Percentiles rank a stretch among this genome's conserved stretches.
These are phyloP conservation scores for Tetragonula clypearis DNA, from an alignment of 1,140 invertebrate species.

Conservation along the genomic window DNA sequence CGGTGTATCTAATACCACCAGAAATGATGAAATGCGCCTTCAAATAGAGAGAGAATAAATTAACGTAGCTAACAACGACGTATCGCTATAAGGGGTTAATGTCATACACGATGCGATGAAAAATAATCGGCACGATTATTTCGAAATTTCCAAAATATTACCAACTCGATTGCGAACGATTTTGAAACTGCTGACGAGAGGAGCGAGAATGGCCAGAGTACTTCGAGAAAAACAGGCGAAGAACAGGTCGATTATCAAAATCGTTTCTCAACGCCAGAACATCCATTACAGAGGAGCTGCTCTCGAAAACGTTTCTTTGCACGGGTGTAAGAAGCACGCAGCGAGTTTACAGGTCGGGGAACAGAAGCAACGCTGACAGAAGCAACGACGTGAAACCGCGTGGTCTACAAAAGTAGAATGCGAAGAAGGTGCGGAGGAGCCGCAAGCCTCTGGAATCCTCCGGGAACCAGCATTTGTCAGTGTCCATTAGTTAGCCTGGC, in stretches of 20 bases:
- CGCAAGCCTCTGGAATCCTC: constrained; percentile 36
- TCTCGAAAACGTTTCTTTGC: background rate
- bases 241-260: background rate
- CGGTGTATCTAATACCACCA: too few relatives aligned
- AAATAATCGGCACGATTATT: too few relatives aligned
- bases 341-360: background rate
- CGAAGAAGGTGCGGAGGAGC: constrained; percentile 33
- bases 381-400: background rate
- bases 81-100: too few relatives aligned
- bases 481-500: constrained; percentile 63
- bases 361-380: background rate
- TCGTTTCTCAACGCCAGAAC: background rate
- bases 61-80: too few relatives aligned
- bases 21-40: too few relatives aligned
- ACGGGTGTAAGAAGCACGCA: background rate
- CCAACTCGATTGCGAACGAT: too few relatives aligned
- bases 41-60: too few relatives aligned
- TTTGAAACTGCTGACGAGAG: too few relatives aligned
- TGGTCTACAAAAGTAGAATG: constrained; percentile 18
- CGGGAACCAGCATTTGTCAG: constrained; percentile 65
- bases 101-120: too few relatives aligned
- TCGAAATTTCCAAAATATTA: too few relatives aligned
- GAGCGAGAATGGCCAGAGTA: too few relatives aligned
- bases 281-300: background rate
- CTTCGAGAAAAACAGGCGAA: too few relatives aligned